Percentiles rank a stretch among this genome's conserved stretches.
phyloP scores from a whole-genome alignment of 2,113 vertebrate genomes.

The Capra hircus region DNA sequence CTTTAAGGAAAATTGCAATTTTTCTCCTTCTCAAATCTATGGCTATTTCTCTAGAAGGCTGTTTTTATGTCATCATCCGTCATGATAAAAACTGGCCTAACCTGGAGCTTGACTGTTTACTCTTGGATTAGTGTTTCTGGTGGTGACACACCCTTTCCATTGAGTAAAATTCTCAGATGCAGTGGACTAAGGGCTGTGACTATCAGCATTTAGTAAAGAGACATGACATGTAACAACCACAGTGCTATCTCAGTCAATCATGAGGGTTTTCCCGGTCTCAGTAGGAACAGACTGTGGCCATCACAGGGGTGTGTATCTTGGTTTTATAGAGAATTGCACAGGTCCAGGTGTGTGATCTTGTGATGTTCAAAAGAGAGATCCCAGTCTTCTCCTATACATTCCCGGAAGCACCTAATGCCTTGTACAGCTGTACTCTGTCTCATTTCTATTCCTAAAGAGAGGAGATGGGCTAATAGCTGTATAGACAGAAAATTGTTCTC shows the following conservation, averaged over 20 bases:
- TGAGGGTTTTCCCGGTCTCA: background rate
- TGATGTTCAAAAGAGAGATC: background rate
- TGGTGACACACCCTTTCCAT: background rate
- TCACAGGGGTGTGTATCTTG: background rate
- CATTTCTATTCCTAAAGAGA: constrained; percentile 30
- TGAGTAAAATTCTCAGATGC: background rate
- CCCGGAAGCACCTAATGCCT: background rate
- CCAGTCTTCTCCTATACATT: background rate
- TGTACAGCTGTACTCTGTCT: background rate
- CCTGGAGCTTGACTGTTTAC: background rate
- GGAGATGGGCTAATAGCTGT: constrained; percentile 45
- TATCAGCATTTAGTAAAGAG: background rate
- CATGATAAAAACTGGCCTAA: constrained; percentile 20
- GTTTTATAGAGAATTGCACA: background rate
- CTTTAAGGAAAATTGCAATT: constrained; percentile 9
- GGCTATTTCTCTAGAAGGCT: background rate
- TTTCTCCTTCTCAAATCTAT: constrained; percentile 23
- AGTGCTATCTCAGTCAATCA: background rate
- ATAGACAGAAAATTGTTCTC: constrained; percentile 60
- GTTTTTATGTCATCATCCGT: constrained; percentile 33
- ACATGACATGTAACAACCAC: background rate
- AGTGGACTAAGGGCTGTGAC: background rate
- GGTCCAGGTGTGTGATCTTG: background rate
- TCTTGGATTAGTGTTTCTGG: background rate
- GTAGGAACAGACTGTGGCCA: background rate